These are phyloP conservation scores for Anastrepha ludens DNA, from an alignment of 1,140 invertebrate species.

Conservation along the genomic window DNA sequence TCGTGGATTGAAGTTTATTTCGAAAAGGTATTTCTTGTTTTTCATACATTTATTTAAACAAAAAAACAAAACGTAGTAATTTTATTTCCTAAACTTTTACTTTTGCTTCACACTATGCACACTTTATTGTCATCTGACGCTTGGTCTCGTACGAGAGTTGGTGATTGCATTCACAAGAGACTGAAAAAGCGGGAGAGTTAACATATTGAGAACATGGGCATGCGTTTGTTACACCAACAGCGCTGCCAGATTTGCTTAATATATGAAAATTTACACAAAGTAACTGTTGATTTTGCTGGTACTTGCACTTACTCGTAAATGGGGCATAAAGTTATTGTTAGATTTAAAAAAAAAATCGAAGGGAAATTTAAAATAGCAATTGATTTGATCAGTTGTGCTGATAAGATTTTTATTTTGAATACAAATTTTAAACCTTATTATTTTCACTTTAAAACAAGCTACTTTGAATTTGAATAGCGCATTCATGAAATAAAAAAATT, in stretches of 20 bases:
- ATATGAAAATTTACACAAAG: neutral
- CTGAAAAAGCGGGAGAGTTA: conserved; percentile 5
- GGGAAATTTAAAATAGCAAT: too few species aligned
- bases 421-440: too few species aligned
- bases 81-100: conserved; percentile 27
- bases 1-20: conserved; percentile 74
- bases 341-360: too few species aligned
- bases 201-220: neutral
- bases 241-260: conserved; percentile 23
- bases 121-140: conserved; percentile 13
- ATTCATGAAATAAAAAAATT: too few species aligned
- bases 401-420: too few species aligned
- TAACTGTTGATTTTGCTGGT: too few species aligned
- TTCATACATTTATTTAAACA: conserved; percentile 13
- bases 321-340: too few species aligned
- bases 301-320: too few species aligned
- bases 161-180: neutral
- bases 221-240: neutral
- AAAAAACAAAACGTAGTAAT: neutral
- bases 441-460: too few species aligned
- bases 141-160: conserved; percentile 2
- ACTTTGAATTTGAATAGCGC: too few species aligned
- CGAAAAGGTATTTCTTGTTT: conserved; percentile 71
- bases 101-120: conserved; percentile 18
- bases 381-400: too few species aligned